Percentiles rank a stretch among this genome's conserved stretches.
Conservation (phyloP, 1,140 invertebrate species). For the Elysia chlorotica region DNA sequence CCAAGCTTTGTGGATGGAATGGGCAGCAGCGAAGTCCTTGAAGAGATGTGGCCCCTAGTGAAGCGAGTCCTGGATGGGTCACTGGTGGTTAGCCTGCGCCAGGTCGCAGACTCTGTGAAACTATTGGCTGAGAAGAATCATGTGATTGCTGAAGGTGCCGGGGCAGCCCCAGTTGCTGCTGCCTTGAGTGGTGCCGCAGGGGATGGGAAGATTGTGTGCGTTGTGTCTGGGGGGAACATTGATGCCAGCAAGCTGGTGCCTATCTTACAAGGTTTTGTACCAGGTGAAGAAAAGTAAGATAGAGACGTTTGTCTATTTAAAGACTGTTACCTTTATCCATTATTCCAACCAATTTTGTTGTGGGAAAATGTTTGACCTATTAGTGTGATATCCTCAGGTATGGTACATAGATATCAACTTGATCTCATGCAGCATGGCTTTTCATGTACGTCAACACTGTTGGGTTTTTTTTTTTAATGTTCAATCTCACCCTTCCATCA, state of each 20-base stretch:
- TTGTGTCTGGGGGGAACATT: slow-evolving; percentile 55
- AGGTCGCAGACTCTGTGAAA: slow-evolving; percentile 45
- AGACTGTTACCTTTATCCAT: too few relatives aligned
- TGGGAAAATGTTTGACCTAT: too few relatives aligned
- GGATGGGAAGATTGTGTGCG: slow-evolving; percentile 48
- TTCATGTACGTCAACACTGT: too few relatives aligned
- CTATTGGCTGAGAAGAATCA: slow-evolving; percentile 45
- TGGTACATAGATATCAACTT: too few relatives aligned
- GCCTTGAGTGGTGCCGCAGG: slow-evolving; percentile 40
- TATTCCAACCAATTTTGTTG: too few relatives aligned
- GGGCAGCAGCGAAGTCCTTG: slow-evolving; percentile 43
- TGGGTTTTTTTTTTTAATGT: too few relatives aligned
- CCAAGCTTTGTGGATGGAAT: slow-evolving; percentile 54
- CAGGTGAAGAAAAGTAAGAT: too few relatives aligned
- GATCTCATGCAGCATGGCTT: too few relatives aligned
- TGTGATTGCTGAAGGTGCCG: slow-evolving; percentile 52
- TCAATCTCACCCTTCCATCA: too few relatives aligned
- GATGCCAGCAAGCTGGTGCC: slow-evolving; percentile 40
- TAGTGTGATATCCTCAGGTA: too few relatives aligned
- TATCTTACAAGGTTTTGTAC: slow-evolving; percentile 45
- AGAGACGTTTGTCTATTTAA: too few relatives aligned
- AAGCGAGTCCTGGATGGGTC: slow-evolving; percentile 38
- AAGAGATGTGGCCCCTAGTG: slow-evolving; percentile 53
- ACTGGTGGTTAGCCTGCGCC: slow-evolving; percentile 40
- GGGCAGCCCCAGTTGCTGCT: slow-evolving; percentile 49